phyloP scores from a whole-genome alignment of 2,888 invertebrate genomes.

The Ennomos quercinarius region DNA sequence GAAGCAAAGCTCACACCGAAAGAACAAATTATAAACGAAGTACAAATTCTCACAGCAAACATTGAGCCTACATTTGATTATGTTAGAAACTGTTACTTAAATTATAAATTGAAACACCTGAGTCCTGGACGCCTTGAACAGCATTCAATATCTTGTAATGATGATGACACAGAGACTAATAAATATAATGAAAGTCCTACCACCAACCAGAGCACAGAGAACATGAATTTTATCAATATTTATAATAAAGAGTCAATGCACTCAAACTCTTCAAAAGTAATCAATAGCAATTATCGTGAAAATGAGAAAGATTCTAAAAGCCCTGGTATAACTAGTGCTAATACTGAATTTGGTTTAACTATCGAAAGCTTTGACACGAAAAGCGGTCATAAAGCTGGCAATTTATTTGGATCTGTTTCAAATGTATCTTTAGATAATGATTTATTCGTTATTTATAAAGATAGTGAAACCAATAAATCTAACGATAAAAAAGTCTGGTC shows the following conservation, averaged over 20 bases:
- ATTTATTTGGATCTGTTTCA: conserved; percentile 42
- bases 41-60: conserved; percentile 62
- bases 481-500: conserved; percentile 40
- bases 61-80: conserved; percentile 58
- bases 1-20: neutral
- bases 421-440: conserved; percentile 56
- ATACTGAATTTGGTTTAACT: conserved; percentile 37
- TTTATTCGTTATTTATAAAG: conserved; percentile 67
- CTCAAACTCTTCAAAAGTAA: conserved; percentile 52
- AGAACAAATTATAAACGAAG: conserved; percentile 51
- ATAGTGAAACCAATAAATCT: conserved; percentile 51
- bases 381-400: conserved; percentile 32
- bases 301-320: conserved; percentile 27
- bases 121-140: conserved; percentile 59
- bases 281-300: conserved; percentile 36
- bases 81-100: conserved; percentile 57
- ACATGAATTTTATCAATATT: conserved; percentile 56
- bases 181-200: conserved; percentile 11
- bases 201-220: conserved; percentile 26
- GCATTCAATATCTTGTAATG: conserved; percentile 54
- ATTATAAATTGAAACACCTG: conserved; percentile 65
- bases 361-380: conserved; percentile 27
- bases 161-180: conserved; percentile 21
- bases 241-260: conserved; percentile 54
- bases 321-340: conserved; percentile 38